Conservation (phyloP, 1,140 invertebrate genomes). For the Dendroctonus valens region DNA sequence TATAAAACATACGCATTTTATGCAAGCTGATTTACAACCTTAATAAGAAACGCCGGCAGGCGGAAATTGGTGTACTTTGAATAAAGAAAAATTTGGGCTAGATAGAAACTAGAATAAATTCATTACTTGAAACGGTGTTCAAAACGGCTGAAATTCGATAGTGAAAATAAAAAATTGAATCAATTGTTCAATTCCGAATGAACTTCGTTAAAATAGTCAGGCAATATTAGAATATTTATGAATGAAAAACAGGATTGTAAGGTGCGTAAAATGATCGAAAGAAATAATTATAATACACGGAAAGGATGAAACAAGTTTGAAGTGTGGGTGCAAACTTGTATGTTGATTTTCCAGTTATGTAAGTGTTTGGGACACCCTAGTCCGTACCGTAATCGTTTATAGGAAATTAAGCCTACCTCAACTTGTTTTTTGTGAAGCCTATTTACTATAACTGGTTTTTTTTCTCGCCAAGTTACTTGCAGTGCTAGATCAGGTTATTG, state of each 20-base stretch:
- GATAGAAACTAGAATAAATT: no score
- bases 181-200: no score
- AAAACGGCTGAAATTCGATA: no score
- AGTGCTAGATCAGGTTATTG: no score
- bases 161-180: no score
- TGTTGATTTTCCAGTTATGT: conserved; percentile 36
- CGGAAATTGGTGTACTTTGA: no score
- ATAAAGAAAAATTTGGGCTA: no score
- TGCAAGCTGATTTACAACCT: no score
- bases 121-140: no score
- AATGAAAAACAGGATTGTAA: conserved; percentile 4
- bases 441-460: conserved; percentile 34
- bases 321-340: conserved; percentile 16
- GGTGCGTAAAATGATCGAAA: not conserved
- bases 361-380: conserved; percentile 33
- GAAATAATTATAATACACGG: conserved; percentile 7
- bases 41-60: no score
- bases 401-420: conserved; percentile 37
- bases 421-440: conserved; percentile 37
- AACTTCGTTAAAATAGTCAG: not conserved
- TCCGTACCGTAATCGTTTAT: conserved; percentile 20
- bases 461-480: conserved; percentile 27
- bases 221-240: not conserved
- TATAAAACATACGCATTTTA: no score
- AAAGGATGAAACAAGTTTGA: conserved; percentile 27